phyloP scores from a whole-genome alignment of 2,888 invertebrate genomes.

The Dexiosoma caninum region DNA sequence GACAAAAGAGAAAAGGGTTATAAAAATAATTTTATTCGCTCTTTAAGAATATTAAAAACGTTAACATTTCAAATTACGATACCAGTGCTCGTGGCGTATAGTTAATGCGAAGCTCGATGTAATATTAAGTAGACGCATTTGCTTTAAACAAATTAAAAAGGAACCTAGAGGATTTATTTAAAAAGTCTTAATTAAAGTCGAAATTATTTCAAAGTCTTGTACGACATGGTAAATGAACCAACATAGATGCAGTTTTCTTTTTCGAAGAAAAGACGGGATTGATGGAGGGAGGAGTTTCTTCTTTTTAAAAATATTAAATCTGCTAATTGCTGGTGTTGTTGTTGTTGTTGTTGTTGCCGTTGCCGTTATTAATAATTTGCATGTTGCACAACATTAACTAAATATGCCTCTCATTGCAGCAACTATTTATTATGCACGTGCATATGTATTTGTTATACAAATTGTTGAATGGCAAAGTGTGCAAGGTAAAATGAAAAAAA shows the following conservation, averaged over 20 bases:
- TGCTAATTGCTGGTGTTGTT: too few relatives aligned
- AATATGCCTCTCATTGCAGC: background rate
- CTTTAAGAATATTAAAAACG: background rate
- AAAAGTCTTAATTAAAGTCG: too few relatives aligned
- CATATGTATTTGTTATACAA: too few relatives aligned
- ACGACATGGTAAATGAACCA: too few relatives aligned
- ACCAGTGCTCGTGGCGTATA: background rate
- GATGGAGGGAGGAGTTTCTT: conserved; percentile 11
- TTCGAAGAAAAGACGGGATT: background rate
- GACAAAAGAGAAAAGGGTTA: background rate
- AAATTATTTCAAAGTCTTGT: too few relatives aligned
- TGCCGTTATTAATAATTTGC: conserved; percentile 48
- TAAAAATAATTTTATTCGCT: background rate
- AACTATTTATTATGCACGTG: background rate
- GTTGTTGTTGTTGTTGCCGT: background rate
- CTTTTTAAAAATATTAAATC: too few relatives aligned
- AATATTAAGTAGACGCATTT: background rate
- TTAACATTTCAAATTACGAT: too few relatives aligned
- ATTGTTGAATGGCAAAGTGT: background rate
- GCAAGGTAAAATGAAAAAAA: background rate
- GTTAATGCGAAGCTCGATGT: background rate
- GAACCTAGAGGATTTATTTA: too few relatives aligned
- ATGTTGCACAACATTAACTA: conserved; percentile 49
- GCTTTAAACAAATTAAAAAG: too few relatives aligned
- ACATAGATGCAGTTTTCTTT: too few relatives aligned